Conservation (phyloP, 2,797 vertebrate species). For the Tragelaphus eurycerus region DNA sequence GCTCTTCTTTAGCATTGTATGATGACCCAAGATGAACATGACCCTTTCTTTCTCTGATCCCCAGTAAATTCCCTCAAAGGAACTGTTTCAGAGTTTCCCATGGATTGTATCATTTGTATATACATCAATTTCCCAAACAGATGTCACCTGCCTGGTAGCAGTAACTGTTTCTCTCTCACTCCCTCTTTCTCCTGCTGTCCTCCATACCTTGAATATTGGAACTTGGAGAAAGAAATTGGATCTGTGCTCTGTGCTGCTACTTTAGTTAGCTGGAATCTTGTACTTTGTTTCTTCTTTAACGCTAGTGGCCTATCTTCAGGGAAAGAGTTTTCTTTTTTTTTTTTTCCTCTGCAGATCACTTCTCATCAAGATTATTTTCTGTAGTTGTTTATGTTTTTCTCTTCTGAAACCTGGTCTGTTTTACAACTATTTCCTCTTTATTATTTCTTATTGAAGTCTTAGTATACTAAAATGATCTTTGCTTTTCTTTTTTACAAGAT, state of each 20-base stretch:
- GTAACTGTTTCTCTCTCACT: not conserved
- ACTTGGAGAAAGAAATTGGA: not conserved
- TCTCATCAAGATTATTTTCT: not conserved
- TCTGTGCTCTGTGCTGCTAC: not conserved
- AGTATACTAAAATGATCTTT: not conserved
- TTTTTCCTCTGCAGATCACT: not conserved
- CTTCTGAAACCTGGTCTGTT: not conserved
- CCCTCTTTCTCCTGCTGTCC: not conserved
- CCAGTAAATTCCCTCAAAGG: not conserved
- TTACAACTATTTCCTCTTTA: not conserved
- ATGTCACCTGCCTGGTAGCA: not conserved
- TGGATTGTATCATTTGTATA: not conserved
- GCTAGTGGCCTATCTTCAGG: not conserved
- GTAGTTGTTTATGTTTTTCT: not conserved
- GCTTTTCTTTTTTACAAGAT: not conserved
- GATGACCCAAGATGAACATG: not conserved
- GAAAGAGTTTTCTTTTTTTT: not conserved
- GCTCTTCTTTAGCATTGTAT: not conserved
- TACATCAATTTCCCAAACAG: not conserved
- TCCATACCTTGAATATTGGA: not conserved
- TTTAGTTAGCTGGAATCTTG: not conserved
- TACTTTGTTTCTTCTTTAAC: not conserved
- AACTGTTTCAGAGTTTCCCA: not conserved
- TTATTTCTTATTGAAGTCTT: not conserved
- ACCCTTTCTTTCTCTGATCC: not conserved